Evolutionary conservation across 2,797 vertebrate species (phyloP), one percentile per base, ranked within the genome.

Genomic region (Molossus molossus): DNA sequence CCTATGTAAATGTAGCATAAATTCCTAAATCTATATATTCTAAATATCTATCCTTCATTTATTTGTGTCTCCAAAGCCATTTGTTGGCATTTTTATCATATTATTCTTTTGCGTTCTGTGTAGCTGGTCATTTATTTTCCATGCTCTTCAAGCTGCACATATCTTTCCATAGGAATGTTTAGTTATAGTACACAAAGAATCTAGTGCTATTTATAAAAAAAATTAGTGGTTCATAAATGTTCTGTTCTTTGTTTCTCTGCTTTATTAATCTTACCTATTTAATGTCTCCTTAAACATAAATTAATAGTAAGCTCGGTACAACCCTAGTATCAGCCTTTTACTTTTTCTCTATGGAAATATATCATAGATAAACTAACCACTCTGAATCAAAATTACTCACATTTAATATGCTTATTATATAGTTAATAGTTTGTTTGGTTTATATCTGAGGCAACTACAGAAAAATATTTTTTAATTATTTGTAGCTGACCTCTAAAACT

Each of bases 211-310:
- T 84, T 60, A 2, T 3, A 45, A 45, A 45, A 45, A 93, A 93
- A 80, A 29, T 64, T 21, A 45, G 64, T 23, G 13, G 17, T 15
- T 14, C 73, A 57, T 45, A 64, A 81, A 73, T 64, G 5, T 73
- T 93, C n/a, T 53, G 13, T 23, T 70, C 9, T 40, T 70, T 84
- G 23, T 33, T 50, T 88, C 14, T 75, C 20, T 75, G 2, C 37
- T 94, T 88, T 82, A 21, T 29, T 82, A 57, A 20, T 88, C 48
- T 57, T 82, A 82, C 37, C 67, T 94, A 65, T 64, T 75, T 57
- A 33, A 23, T 75, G 58, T 37, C 8, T 40, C 15, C 12, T 81
- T 88, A 57, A 27, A 21, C 21, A 73, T 65, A 81, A 88, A 75
- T 75, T 75, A 58, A 48, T 17, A 37, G 27, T 73, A 81, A 64